Evolutionary conservation across 2,797 vertebrate genomes (phyloP).

Genomic region (Crocidura indochinensis): DNA sequence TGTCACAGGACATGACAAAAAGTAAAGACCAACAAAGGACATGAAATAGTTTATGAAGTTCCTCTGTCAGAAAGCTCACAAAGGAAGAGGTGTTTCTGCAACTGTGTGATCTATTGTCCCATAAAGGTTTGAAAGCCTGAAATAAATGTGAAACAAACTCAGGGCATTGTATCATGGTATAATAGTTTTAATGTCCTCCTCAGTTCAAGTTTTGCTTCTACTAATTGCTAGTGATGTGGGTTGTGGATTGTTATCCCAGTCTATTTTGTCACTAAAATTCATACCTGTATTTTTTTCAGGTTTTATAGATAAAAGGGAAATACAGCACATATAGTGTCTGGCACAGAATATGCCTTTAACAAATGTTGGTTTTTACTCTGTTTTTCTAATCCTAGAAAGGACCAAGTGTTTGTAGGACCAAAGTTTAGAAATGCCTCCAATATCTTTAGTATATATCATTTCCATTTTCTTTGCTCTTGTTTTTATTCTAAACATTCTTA

Average conservation of each 20-base stretch:
- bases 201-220: slow-evolving; percentile 5
- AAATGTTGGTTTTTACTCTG: slow-evolving; percentile 4
- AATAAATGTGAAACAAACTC: slow-evolving; percentile 23
- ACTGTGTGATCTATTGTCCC: slow-evolving; percentile 6
- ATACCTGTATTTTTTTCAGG: background rate
- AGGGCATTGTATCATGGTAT: background rate
- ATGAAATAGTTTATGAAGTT: background rate
- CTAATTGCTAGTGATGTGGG: background rate
- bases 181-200: background rate
- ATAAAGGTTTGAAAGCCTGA: background rate
- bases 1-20: background rate
- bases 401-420: background rate
- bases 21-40: background rate
- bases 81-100: background rate
- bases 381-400: slow-evolving; percentile 38
- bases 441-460: background rate
- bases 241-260: background rate
- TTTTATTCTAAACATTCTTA: slow-evolving; percentile 46
- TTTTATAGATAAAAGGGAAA: background rate
- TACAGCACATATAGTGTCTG: background rate
- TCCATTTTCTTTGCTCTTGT: slow-evolving; percentile 54
- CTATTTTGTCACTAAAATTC: slow-evolving; percentile 33
- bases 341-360: background rate
- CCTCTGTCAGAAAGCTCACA: background rate
- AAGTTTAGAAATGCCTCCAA: slow-evolving; percentile 43